Percentiles rank a stretch among this genome's conserved stretches.
phyloP scores from a whole-genome alignment of 2,113 vertebrate genomes.

The Cyanistes caeruleus region DNA sequence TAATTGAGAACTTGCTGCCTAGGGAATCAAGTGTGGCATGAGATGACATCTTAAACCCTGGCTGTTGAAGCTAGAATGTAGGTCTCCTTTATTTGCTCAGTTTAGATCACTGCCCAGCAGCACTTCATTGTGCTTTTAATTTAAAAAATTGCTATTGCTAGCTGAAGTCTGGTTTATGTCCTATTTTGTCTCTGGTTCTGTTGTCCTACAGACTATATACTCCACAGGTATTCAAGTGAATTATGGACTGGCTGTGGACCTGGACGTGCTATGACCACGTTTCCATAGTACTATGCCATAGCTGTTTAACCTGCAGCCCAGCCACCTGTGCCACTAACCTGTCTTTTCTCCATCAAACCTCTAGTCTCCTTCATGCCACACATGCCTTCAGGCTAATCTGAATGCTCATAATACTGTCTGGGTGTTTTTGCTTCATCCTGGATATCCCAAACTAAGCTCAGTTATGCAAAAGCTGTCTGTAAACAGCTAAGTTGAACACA shows the following conservation, averaged over 20 bases:
- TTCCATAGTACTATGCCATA: rapidly evolving
- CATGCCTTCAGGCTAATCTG: not conserved
- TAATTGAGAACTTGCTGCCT: not conserved
- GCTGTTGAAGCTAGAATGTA: not conserved
- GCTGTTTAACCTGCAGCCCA: not conserved
- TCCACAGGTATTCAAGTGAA: not conserved
- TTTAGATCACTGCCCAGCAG: not conserved
- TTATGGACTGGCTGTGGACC: not conserved
- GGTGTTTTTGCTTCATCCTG: not conserved
- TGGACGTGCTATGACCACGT: rapidly evolving
- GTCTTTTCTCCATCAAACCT: not conserved
- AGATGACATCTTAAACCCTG: not conserved
- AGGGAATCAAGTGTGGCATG: not conserved
- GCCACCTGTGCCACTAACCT: not conserved
- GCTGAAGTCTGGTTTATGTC: not conserved
- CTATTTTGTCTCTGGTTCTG: not conserved
- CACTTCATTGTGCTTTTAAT: not conserved
- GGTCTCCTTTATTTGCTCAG: not conserved
- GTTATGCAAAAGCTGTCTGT: not conserved
- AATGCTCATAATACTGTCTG: not conserved
- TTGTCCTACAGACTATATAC: not conserved
- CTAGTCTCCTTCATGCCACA: not conserved
- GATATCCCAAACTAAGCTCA: not conserved
- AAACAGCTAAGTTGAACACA: not conserved
- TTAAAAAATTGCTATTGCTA: not conserved